Conservation (phyloP, 2,113 vertebrate genomes). For the Cavia porcellus region DNA sequence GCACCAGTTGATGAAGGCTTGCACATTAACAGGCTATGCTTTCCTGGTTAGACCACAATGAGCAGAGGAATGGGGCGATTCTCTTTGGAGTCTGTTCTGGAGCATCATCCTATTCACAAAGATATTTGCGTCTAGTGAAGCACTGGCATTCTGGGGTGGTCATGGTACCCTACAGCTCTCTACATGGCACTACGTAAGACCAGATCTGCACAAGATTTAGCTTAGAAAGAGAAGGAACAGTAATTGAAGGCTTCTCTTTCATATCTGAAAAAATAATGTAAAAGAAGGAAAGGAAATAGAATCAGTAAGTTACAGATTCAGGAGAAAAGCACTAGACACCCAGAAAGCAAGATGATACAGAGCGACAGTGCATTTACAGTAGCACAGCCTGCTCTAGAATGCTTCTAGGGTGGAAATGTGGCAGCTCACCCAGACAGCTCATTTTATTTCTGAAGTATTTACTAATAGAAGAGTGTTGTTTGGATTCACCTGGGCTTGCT, state of each 20-base stretch:
- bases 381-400: background rate
- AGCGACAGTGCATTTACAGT: background rate
- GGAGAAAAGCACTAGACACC: background rate
- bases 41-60: slow-evolving; percentile 54
- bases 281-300: background rate
- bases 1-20: slow-evolving; percentile 60
- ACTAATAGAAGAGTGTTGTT: background rate
- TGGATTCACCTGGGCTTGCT: background rate
- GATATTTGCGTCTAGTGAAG: background rate
- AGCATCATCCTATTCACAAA: background rate
- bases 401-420: background rate
- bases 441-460: slow-evolving; percentile 34
- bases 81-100: background rate
- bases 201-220: background rate
- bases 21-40: slow-evolving; percentile 24
- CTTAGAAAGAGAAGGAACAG: background rate
- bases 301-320: background rate
- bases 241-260: background rate
- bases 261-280: background rate
- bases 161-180: background rate
- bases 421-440: background rate
- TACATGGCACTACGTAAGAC: background rate
- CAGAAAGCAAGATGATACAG: background rate
- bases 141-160: background rate
- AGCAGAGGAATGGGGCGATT: background rate